Base-by-base conservation (phyloP, 2,797 vertebrate species). In the Gymnothorax javanicus region DNA sequence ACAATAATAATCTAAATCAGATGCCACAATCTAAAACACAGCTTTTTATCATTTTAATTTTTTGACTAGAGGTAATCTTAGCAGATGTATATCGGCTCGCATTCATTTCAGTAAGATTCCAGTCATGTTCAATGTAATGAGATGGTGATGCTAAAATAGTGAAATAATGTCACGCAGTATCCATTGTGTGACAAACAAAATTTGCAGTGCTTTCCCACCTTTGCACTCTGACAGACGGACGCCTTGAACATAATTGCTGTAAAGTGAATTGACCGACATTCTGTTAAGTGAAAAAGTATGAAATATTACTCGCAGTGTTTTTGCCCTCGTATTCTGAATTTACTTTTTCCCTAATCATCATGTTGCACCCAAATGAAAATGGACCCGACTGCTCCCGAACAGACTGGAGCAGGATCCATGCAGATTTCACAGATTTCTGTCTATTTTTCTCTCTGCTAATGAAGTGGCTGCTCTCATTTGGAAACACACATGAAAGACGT, bases 401-500 rank as follows among this genome's bases (percentile, higher is more conserved):
- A 67, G n/a, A 56, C 7, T 11, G 11, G 56, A 58, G 79, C 62
- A 12, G 79, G 27, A 33, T 81, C 27, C 64, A 52, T 69, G 84
- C 25, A 27, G 83, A 84, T 62, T 84, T 64, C 83, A 84, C 25
- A 7, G 59, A 43, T 84, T 84, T 62, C 33, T 43, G 60, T 52
- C 64, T 87, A 33, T 54, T 50, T 43, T 54, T 79, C 75, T 79
- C 4, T 12, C 17, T 23, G 75, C 75, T 54, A 83, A 83, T 73
- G 81, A 83, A 87, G 50, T 20, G 59, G 85, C 60, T 9, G 60
- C 77, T 86, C 25, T 15, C 20, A 57, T 60, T 54, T 83, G 64
- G 86, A 87, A 64, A 52, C 56, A 87, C 5, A 57, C 56, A 50
- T 17, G 81, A 87, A 71, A 83, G 79, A 33, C 25, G 17, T 64